These are phyloP conservation scores for Lamellibrachia columna DNA, from an alignment of 2,888 invertebrate genomes.

Conservation along the genomic window DNA sequence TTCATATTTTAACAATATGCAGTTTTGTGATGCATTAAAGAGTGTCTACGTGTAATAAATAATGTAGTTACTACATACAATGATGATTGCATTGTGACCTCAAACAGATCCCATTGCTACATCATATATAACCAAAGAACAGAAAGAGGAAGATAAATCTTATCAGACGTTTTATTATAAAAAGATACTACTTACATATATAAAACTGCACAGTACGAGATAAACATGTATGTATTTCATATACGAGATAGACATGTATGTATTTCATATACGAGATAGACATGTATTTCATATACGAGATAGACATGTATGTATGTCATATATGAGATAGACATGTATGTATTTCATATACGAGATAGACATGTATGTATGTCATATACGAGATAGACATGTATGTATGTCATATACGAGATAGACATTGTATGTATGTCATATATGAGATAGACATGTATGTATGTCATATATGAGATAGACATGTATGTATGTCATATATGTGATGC, in stretches of 20 bases:
- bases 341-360: not conserved
- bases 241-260: constrained; percentile 6
- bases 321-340: not conserved
- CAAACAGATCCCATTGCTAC: not conserved
- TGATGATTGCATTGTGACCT: not conserved
- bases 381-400: not conserved
- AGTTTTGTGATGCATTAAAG: too few species aligned
- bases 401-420: not conserved
- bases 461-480: constrained; percentile 13
- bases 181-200: constrained; percentile 12
- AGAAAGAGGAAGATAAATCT: not conserved
- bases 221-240: too few species aligned
- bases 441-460: too few species aligned
- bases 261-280: not conserved
- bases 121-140: not conserved
- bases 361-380: not conserved
- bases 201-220: not conserved
- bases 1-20: too few species aligned
- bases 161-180: constrained; percentile 6
- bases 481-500: not conserved
- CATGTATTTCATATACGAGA: not conserved
- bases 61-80: not conserved
- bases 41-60: too few species aligned
- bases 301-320: constrained; percentile 5
- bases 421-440: not conserved